Percentiles rank a stretch among this genome's conserved stretches.
These are phyloP conservation scores for Polia nebulosa DNA, from an alignment of 2,888 invertebrate species.

Conservation along the genomic window DNA sequence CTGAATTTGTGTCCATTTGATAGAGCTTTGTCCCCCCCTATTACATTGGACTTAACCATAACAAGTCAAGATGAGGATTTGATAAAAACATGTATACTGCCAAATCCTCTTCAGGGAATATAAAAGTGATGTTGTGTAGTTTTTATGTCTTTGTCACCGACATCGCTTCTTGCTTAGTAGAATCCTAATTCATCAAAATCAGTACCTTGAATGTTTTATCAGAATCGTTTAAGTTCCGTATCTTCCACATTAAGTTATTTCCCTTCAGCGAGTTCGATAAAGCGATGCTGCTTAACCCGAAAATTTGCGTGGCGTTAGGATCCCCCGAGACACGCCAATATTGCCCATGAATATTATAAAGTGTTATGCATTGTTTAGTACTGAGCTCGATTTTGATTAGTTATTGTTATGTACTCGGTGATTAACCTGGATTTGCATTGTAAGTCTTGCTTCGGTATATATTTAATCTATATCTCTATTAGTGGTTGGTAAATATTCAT, in stretches of 20 bases:
- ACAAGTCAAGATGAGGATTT: too few species aligned
- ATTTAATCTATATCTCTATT: neutral
- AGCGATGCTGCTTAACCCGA: slow-evolving; percentile 31
- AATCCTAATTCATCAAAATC: slow-evolving; percentile 3
- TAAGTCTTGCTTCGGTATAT: neutral
- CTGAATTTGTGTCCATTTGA: too few species aligned
- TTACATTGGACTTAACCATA: too few species aligned
- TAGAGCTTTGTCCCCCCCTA: too few species aligned
- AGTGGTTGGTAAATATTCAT: neutral
- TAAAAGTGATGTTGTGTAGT: too few species aligned
- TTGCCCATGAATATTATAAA: slow-evolving; percentile 52
- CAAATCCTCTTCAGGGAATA: too few species aligned
- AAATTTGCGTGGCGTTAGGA: slow-evolving; percentile 42
- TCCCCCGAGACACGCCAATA: slow-evolving; percentile 33
- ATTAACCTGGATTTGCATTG: slow-evolving; percentile 37
- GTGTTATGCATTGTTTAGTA: slow-evolving; percentile 42
- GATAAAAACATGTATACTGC: too few species aligned
- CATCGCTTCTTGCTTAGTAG: too few species aligned
- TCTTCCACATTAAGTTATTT: slow-evolving; percentile 15
- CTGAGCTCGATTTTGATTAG: slow-evolving; percentile 22
- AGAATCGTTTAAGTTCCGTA: slow-evolving; percentile 12
- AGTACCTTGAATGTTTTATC: slow-evolving; percentile 19
- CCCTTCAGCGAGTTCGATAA: slow-evolving; percentile 34
- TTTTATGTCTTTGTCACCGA: too few species aligned
- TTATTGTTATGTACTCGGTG: slow-evolving; percentile 6